Conservation (phyloP, 1,140 invertebrate genomes). For the Aphaenogaster floridana region DNA sequence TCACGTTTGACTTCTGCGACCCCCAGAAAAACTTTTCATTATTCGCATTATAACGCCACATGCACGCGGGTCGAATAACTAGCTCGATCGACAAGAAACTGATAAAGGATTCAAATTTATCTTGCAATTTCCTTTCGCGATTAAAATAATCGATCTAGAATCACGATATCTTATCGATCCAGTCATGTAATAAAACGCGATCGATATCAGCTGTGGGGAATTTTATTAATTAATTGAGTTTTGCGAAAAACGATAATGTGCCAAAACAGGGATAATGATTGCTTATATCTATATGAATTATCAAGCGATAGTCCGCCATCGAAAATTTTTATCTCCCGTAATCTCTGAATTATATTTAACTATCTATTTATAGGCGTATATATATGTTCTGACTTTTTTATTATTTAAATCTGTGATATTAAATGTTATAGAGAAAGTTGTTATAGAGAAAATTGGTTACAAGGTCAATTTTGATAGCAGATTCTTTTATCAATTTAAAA, state of each 20-base stretch:
- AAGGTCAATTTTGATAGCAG: neutral
- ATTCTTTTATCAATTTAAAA: neutral
- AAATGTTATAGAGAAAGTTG: neutral
- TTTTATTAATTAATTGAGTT: conserved; percentile 34
- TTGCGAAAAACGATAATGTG: conserved; percentile 26
- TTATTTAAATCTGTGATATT: neutral
- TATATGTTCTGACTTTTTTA: neutral
- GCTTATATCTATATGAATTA: conserved; percentile 19
- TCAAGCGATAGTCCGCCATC: neutral
- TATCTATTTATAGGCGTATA: neutral
- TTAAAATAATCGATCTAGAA: conserved; percentile 10
- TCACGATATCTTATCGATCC: neutral
- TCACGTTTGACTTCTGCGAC: conserved; percentile 53
- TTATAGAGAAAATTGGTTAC: neutral
- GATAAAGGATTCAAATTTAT: conserved; percentile 48
- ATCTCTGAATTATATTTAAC: neutral
- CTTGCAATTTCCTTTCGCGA: conserved; percentile 25
- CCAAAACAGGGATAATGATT: conserved; percentile 39
- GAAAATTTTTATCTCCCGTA: neutral
- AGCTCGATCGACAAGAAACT: neutral
- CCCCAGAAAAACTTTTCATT: conserved; percentile 62
- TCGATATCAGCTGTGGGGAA: conserved; percentile 26
- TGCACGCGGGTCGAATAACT: too few species aligned
- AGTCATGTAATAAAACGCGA: conserved; percentile 14
- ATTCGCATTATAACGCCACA: conserved; percentile 37